These are phyloP conservation scores for Megaleporinus macrocephalus DNA, from an alignment of 2,113 vertebrate genomes.

Conservation along the genomic window DNA sequence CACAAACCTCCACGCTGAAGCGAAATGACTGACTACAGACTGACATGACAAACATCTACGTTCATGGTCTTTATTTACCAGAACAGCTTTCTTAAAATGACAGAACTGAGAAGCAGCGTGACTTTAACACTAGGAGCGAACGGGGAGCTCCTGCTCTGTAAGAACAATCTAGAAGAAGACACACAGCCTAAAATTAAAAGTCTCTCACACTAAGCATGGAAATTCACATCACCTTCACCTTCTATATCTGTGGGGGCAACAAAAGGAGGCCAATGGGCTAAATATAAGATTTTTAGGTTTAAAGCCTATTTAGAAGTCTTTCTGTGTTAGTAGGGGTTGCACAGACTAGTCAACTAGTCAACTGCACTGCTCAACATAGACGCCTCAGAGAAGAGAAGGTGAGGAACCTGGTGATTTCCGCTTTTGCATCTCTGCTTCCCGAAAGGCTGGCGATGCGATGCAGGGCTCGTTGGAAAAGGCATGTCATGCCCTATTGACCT, in stretches of 20 bases:
- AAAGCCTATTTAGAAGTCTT: neutral
- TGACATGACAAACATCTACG: slow-evolving; percentile 32
- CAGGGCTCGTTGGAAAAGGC: too few species aligned
- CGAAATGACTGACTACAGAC: slow-evolving; percentile 42
- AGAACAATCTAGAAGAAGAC: neutral
- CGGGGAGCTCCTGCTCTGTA: neutral
- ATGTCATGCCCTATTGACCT: too few species aligned
- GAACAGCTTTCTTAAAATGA: slow-evolving; percentile 7
- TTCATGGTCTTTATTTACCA: slow-evolving; percentile 21
- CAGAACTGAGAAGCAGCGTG: neutral
- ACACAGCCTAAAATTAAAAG: neutral
- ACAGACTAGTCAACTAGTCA: too few species aligned
- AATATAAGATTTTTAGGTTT: neutral
- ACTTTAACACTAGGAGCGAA: neutral
- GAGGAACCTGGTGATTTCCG: too few species aligned
- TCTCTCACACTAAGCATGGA: too few species aligned
- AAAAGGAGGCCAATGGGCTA: neutral
- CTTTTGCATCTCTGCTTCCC: too few species aligned
- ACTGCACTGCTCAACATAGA: too few species aligned
- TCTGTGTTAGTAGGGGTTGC: neutral
- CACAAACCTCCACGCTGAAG: slow-evolving; percentile 36
- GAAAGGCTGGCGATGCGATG: too few species aligned
- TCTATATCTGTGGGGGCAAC: neutral
- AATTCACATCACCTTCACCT: too few species aligned
- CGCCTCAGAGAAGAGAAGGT: too few species aligned